phyloP scores from a whole-genome alignment of 1,140 invertebrate species.

The Ceratina japonica region DNA sequence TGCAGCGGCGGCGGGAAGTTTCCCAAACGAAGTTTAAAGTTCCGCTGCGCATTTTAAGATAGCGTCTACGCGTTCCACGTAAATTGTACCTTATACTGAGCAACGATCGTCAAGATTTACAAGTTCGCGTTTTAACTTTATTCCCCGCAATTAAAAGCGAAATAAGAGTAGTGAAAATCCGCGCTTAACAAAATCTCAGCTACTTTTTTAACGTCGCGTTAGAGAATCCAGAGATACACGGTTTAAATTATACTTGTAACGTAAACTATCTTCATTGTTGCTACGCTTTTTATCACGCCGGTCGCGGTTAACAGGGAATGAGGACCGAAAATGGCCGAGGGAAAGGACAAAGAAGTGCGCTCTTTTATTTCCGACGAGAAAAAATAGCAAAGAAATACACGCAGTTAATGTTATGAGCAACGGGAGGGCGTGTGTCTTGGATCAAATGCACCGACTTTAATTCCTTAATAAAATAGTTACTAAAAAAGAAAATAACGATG shows the following conservation, averaged over 20 bases:
- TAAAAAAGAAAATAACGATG: no score
- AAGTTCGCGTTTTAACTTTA: not conserved
- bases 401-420: constrained; percentile 23
- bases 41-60: not conserved
- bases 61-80: not conserved
- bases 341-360: not conserved
- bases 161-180: not conserved
- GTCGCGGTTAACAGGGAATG: constrained; percentile 32
- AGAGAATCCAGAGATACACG: not conserved
- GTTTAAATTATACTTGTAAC: constrained; percentile 22
- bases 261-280: constrained; percentile 34
- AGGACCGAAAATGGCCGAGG: not conserved
- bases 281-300: constrained; percentile 15
- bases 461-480: no score
- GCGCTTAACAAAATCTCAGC: constrained; percentile 21
- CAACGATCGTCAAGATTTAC: not conserved
- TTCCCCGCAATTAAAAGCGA: not conserved
- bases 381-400: constrained; percentile 11
- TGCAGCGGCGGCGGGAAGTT: not conserved
- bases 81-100: not conserved
- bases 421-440: not conserved
- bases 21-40: not conserved
- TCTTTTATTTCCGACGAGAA: constrained; percentile 15
- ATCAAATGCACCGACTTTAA: no score
- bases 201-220: not conserved